These are phyloP conservation scores for Drosophila atripex DNA, from an alignment of 2,888 invertebrate genomes.

Conservation along the genomic window DNA sequence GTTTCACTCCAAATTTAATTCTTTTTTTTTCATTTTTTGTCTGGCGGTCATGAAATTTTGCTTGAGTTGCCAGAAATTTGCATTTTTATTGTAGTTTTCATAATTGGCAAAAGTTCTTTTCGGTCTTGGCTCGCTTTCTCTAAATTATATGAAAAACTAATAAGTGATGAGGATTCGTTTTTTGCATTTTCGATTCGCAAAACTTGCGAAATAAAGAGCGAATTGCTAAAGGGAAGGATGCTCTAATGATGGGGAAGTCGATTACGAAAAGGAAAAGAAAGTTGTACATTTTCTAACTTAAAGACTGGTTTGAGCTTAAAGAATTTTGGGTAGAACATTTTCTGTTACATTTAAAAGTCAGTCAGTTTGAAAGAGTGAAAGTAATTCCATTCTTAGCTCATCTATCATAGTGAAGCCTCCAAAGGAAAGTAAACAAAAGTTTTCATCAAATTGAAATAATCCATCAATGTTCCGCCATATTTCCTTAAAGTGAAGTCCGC, in stretches of 20 bases:
- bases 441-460: conserved; percentile 62
- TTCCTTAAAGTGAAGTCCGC: background rate
- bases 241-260: conserved; percentile 24
- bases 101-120: conserved; percentile 72
- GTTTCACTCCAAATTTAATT: conserved; percentile 25
- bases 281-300: background rate
- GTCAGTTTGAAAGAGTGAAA: conserved; percentile 20
- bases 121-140: conserved; percentile 38
- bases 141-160: conserved; percentile 73
- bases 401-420: conserved; percentile 56
- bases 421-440: conserved; percentile 18
- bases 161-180: conserved; percentile 67
- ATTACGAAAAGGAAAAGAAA: conserved; percentile 6
- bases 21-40: conserved; percentile 15
- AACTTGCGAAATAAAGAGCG: conserved; percentile 31
- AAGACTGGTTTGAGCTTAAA: background rate
- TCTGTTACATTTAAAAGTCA: conserved; percentile 2
- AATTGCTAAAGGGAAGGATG: conserved; percentile 12
- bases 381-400: conserved; percentile 40
- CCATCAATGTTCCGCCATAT: conserved; percentile 54
- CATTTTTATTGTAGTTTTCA: conserved; percentile 75
- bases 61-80: conserved; percentile 67
- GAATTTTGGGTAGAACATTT: background rate
- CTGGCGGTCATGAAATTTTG: conserved; percentile 61
- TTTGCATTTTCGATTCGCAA: conserved; percentile 32